A percentile compares a stretch with the other conserved stretches of the same genome.
phyloP scores from a whole-genome alignment of 2,797 vertebrate genomes.

The Emys orbicularis region DNA sequence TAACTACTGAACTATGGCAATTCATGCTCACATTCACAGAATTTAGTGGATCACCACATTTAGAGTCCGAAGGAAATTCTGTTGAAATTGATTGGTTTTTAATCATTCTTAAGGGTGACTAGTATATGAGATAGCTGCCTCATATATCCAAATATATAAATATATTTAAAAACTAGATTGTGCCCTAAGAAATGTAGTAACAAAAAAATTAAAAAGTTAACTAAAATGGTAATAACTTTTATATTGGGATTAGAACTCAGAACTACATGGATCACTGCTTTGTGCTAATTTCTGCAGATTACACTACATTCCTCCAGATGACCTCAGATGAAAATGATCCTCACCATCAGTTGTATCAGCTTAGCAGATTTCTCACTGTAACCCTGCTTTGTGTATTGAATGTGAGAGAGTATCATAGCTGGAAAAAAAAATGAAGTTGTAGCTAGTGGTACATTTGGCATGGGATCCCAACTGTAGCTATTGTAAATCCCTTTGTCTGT shows the following conservation, averaged over 20 bases:
- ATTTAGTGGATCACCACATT: neutral
- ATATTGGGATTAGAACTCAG: neutral
- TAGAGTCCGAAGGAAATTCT: neutral
- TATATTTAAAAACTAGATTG: neutral
- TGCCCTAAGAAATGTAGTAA: neutral
- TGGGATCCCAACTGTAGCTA: neutral
- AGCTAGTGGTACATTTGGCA: neutral
- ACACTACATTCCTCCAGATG: neutral
- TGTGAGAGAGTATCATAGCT: neutral
- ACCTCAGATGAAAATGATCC: neutral
- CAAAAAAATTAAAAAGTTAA: neutral
- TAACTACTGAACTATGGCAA: neutral
- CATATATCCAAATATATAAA: neutral
- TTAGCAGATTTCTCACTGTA: neutral
- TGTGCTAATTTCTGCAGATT: neutral
- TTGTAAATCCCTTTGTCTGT: neutral
- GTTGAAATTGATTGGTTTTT: neutral
- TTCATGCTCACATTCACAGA: neutral
- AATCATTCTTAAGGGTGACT: neutral
- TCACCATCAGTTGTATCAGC: neutral
- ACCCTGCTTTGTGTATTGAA: neutral
- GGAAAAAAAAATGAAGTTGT: neutral
- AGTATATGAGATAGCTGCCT: neutral
- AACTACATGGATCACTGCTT: neutral
- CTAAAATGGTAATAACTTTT: neutral